Evolutionary conservation across 2,888 invertebrate genomes (phyloP), one percentile per base, ranked within the genome.

Genomic region (Zonitis immaculata): DNA sequence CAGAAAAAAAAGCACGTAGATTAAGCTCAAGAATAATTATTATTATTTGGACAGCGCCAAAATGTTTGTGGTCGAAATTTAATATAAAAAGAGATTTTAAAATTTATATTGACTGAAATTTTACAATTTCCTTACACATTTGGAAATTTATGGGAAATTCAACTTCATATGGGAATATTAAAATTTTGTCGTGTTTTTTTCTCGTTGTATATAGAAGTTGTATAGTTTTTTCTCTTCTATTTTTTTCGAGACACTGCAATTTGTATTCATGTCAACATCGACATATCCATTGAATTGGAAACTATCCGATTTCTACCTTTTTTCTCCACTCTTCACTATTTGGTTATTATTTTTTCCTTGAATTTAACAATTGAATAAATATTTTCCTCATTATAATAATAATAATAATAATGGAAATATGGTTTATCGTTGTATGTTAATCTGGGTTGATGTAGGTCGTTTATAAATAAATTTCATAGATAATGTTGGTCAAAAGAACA

Each of bases 221-320:
- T 12, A 8, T n/a, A n/a, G n/a, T n/a, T n/a, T n/a, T n/a, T n/a
- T n/a, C n/a, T n/a, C n/a, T n/a, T n/a, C n/a, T n/a, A n/a, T n/a
- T n/a, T 16, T 35, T 35, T 35, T 16, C 8, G 11, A 18, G 16
- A 8, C 16, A 16, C 9, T 9, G 8, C 18, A 3, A 16, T 35
- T 9, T 35, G 35, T 35, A 35, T 35, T 35, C 35, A 35, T 18
- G 27, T 25, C 49, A 32, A 32, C 47, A 32, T 25, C 20, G 47
- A 30, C 32, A 44, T 20, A 30, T 49, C 42, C 47, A 43, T 44
- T 47, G 54, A 49, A 50, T 52, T 50, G 54, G 57, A 57, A 57
- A 57, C 57, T 55, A 55, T 57, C 55, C 54, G 46, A 55, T 57
- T 57, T 50, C 44, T 49, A 16, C 16, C 35, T 16, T 18, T 35